Evolutionary conservation across 2,888 invertebrate genomes (phyloP).

Genomic region (Augochlorella aurata): DNA sequence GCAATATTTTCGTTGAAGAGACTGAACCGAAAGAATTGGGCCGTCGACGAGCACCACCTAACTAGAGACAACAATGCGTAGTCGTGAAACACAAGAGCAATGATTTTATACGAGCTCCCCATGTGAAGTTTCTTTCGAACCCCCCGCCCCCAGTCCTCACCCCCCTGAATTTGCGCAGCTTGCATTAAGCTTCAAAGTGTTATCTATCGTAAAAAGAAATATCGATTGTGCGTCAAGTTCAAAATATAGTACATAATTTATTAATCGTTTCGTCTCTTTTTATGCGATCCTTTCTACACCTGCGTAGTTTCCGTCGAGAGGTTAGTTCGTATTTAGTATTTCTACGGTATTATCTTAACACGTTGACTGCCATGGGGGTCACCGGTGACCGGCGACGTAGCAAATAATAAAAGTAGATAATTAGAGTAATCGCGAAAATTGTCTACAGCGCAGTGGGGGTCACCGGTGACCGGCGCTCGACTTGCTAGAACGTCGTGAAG

Average conservation of each 20-base stretch:
- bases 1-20: slow-evolving; percentile 54
- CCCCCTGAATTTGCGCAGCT: slow-evolving; percentile 65
- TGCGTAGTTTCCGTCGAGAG: background rate
- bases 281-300: background rate
- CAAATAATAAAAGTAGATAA: too few species aligned
- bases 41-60: slow-evolving; percentile 50
- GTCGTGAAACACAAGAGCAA: slow-evolving; percentile 53
- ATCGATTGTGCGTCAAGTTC: slow-evolving; percentile 69
- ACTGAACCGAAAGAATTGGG: slow-evolving; percentile 51
- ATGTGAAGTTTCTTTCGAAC: slow-evolving; percentile 56
- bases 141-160: background rate
- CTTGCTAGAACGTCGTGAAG: too few species aligned
- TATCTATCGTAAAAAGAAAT: slow-evolving; percentile 53
- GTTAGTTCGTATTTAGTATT: background rate
- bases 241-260: slow-evolving; percentile 77
- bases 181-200: slow-evolving; percentile 70
- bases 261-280: slow-evolving; percentile 58
- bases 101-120: slow-evolving; percentile 68
- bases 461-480: too few species aligned
- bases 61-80: slow-evolving; percentile 65
- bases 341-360: background rate
- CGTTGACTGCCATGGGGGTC: too few species aligned
- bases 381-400: too few species aligned
- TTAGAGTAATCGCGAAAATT: too few species aligned
- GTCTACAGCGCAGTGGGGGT: too few species aligned